These are phyloP conservation scores for Rhynchomys soricoides DNA, from an alignment of 2,113 vertebrate genomes.

Conservation along the genomic window DNA sequence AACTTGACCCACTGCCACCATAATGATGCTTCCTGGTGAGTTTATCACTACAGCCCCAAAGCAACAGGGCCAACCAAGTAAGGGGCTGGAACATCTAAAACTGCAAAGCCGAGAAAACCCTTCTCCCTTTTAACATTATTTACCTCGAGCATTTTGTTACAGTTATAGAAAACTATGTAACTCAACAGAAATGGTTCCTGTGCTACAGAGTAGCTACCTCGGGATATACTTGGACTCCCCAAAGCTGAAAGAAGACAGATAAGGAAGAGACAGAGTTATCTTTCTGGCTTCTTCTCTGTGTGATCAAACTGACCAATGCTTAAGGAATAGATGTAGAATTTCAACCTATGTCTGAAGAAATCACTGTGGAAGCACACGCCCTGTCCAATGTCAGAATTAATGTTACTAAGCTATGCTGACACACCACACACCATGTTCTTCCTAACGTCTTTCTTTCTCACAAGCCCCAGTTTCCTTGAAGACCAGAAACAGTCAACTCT, in stretches of 20 bases:
- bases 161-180: neutral
- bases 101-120: neutral
- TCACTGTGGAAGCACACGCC: accelerated
- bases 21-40: neutral
- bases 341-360: neutral
- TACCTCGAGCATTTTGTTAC: neutral
- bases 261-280: neutral
- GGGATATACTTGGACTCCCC: neutral
- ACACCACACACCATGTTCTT: neutral
- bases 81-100: neutral
- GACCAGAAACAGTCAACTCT: neutral
- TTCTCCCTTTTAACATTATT: neutral
- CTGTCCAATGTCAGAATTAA: neutral
- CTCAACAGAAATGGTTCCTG: neutral
- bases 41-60: neutral
- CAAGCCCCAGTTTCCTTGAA: neutral
- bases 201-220: neutral
- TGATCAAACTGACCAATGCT: neutral
- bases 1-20: neutral
- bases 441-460: neutral
- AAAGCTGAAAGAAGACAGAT: neutral
- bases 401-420: neutral
- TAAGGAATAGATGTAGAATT: neutral
- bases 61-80: neutral
- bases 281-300: neutral